A percentile compares a stretch with the other conserved stretches of the same genome.
These are phyloP conservation scores for Tachina lurida DNA, from an alignment of 2,888 invertebrate species.

Conservation along the genomic window DNA sequence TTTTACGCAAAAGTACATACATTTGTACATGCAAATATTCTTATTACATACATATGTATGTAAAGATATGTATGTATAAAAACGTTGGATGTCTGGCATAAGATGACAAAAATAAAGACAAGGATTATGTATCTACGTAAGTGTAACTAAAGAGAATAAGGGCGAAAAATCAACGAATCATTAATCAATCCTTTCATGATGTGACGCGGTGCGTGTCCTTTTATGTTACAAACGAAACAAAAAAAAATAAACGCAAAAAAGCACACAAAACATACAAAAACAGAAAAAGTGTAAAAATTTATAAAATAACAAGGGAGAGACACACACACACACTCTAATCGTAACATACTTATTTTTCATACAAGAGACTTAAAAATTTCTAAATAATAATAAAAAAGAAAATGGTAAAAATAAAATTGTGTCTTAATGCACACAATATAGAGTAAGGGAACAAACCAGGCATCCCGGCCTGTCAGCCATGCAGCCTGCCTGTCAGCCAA, in stretches of 20 bases:
- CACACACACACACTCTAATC: constrained; percentile 9
- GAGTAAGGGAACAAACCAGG: constrained; percentile 44
- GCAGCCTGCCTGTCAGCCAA: constrained; percentile 34
- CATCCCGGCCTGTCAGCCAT: constrained; percentile 38
- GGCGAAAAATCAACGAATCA: constrained; percentile 82
- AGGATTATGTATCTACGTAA: constrained; percentile 79
- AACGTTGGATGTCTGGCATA: constrained; percentile 67
- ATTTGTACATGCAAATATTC: neutral
- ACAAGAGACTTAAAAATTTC: constrained; percentile 56
- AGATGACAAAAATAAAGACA: constrained; percentile 76
- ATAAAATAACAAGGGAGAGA: constrained; percentile 62
- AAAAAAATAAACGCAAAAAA: constrained; percentile 69
- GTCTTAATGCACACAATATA: constrained; percentile 62
- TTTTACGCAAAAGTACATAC: constrained; percentile 71
- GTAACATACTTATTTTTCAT: constrained; percentile 32
- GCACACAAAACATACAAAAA: constrained; percentile 59
- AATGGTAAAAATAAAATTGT: constrained; percentile 68
- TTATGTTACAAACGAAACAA: constrained; percentile 78
- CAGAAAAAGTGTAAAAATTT: constrained; percentile 64
- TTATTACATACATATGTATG: constrained; percentile 5
- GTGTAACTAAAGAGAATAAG: constrained; percentile 82
- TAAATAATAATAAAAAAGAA: constrained; percentile 52
- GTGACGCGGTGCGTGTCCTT: constrained; percentile 83
- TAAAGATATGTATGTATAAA: constrained; percentile 21
- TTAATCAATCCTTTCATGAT: constrained; percentile 83